A percentile compares a stretch with the other conserved stretches of the same genome.
Evolutionary conservation across 30 jellyfish, hydroid and myxozoan genomes (phyloP).

Genomic region (Hydractinia echinata): DNA sequence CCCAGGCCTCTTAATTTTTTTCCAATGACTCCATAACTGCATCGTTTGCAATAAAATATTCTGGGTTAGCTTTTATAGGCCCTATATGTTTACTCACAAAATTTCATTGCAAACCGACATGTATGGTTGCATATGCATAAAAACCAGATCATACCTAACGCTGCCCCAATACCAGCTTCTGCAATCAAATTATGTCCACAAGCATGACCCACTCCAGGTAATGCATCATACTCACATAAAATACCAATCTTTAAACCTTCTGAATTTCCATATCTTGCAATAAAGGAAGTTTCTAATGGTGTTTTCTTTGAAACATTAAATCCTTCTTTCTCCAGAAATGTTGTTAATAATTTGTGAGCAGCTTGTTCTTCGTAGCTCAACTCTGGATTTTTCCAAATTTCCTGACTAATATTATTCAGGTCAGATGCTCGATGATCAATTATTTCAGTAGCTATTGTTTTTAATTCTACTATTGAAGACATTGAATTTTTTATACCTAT

Average conservation of each 20-base stretch:
- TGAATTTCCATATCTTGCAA: slow-evolving; percentile 62
- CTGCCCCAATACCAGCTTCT: slow-evolving; percentile 91
- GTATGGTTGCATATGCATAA: neutral
- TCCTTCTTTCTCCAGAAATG: slow-evolving; percentile 65
- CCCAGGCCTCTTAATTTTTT: no score
- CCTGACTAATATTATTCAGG: slow-evolving; percentile 54
- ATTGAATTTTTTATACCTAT: neutral
- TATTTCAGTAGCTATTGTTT: slow-evolving; percentile 22
- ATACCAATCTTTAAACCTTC: slow-evolving; percentile 70
- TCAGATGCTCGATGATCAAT: slow-evolving; percentile 38
- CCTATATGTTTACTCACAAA: no score
- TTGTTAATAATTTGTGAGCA: slow-evolving; percentile 61
- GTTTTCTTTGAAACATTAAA: slow-evolving; percentile 56
- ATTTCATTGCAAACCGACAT: no score
- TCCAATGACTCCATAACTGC: no score
- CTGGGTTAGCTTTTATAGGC: no score
- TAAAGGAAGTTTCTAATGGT: slow-evolving; percentile 77
- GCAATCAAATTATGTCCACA: slow-evolving; percentile 95
- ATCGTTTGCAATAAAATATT: no score
- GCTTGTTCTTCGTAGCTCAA: slow-evolving; percentile 62
- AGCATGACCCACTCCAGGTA: slow-evolving; percentile 96
- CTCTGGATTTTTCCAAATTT: slow-evolving; percentile 82
- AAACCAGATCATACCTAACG: slow-evolving; percentile 48
- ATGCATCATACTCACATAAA: slow-evolving; percentile 84
- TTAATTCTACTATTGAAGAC: slow-evolving; percentile 22